phyloP scores from a whole-genome alignment of 2,888 invertebrate species.

The Coelogynopora nodosa region DNA sequence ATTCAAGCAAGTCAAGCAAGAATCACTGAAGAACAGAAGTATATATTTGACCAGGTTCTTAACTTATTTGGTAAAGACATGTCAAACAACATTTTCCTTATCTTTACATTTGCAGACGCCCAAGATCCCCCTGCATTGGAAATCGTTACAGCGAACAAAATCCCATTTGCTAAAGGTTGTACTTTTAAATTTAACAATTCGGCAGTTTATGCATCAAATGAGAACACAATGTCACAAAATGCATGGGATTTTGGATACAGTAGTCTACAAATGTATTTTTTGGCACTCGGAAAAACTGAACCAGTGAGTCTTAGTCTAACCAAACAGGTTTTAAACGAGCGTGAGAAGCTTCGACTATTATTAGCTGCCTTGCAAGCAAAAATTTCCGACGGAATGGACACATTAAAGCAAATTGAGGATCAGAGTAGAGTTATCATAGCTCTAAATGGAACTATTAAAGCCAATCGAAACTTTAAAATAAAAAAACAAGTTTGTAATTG shows the following conservation, averaged over 20 bases:
- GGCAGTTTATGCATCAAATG: constrained; percentile 44
- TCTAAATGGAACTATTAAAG: constrained; percentile 46
- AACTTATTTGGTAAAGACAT: constrained; percentile 50
- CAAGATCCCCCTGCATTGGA: constrained; percentile 49
- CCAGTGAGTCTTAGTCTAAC: constrained; percentile 48
- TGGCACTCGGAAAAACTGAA: constrained; percentile 40
- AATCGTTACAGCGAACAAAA: constrained; percentile 45
- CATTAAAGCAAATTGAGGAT: constrained; percentile 40
- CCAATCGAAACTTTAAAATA: constrained; percentile 47
- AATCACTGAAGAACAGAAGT: neutral
- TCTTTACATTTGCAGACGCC: constrained; percentile 50
- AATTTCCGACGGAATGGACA: constrained; percentile 47
- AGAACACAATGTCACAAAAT: neutral
- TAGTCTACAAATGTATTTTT: constrained; percentile 48
- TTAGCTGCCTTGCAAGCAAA: constrained; percentile 47
- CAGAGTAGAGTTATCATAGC: constrained; percentile 47
- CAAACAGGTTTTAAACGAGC: constrained; percentile 49
- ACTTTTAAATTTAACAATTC: constrained; percentile 50
- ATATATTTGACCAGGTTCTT: constrained; percentile 46
- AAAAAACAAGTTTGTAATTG: constrained; percentile 46
- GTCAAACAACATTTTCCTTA: constrained; percentile 49
- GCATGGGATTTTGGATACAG: constrained; percentile 49
- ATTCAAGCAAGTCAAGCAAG: constrained; percentile 46
- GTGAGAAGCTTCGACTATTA: constrained; percentile 46
- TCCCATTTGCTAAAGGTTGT: constrained; percentile 42